phyloP scores from a whole-genome alignment of 2,113 vertebrate genomes.

The Bettongia penicillata region DNA sequence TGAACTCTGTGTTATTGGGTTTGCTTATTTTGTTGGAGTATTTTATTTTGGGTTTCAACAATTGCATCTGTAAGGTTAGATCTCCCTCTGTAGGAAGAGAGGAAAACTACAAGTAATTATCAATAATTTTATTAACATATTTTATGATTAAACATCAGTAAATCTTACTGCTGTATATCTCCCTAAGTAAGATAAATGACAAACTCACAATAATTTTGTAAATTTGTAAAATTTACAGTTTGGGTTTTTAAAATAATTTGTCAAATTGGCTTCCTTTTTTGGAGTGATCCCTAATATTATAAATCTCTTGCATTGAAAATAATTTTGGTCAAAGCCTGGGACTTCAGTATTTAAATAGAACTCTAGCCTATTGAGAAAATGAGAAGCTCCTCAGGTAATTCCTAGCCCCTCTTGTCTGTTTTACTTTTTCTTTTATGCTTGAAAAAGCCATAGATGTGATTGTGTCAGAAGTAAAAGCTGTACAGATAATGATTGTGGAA shows the following conservation, averaged over 20 bases:
- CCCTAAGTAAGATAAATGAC: slow-evolving; percentile 50
- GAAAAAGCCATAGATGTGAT: not conserved
- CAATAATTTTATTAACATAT: slow-evolving; percentile 59
- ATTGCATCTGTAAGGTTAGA: slow-evolving; percentile 50
- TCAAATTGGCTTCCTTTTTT: slow-evolving; percentile 36
- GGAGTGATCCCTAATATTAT: not conserved
- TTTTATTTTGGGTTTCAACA: slow-evolving; percentile 34
- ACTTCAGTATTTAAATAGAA: not conserved
- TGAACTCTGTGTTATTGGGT: not conserved
- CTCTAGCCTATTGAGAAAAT: not conserved
- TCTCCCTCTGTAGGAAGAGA: slow-evolving; percentile 59
- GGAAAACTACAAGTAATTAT: slow-evolving; percentile 47
- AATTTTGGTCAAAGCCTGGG: not conserved
- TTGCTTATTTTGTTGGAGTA: not conserved
- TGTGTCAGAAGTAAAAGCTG: not conserved
- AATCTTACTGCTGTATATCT: slow-evolving; percentile 53
- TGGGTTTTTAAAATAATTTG: slow-evolving; percentile 51
- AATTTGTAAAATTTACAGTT: slow-evolving; percentile 41
- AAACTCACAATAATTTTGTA: slow-evolving; percentile 20
- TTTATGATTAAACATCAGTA: slow-evolving; percentile 55
- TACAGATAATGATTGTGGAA: not conserved
- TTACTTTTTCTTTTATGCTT: slow-evolving; percentile 8
- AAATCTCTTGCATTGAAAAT: not conserved
- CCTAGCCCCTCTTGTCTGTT: not conserved
- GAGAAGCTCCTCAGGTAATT: not conserved